Evolutionary conservation across 2,113 vertebrate genomes (phyloP), one percentile per base, ranked within the genome.

Genomic region (Manacus vitellinus): DNA sequence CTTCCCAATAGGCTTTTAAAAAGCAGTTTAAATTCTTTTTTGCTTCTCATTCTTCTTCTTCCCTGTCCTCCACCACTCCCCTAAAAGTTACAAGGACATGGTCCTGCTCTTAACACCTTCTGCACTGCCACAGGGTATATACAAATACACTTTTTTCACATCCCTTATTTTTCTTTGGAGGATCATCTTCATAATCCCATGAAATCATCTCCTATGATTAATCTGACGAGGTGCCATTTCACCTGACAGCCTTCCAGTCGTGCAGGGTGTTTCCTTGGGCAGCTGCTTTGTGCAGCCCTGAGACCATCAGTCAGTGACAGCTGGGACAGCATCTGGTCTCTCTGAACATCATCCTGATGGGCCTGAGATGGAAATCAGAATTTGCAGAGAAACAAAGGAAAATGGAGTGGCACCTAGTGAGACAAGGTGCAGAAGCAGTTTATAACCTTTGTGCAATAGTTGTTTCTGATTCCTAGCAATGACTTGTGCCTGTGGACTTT

Each of bases 121-220:
- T 65, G 24, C 47, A 6, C 37, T 8, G 8, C 18, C 14, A 3
- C 8, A n/a, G 49, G 4, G 2, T 28, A 0, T 28, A 3, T 23
- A 31, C 6, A 23, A 47, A 24, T 35, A 9, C 8, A 1, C 22
- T 33, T 58, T 63, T 67, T 63, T 35, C n/a, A 19, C 16, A 8
- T 65, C 18, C 9, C n/a, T 41, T 31, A 3, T 31, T 90, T 51
- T 87, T 67, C 12, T 59, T 84, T 23, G 24, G 55, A 37, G n/a
- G 39, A 4, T 70, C 21, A 35, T 61, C 37, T 49, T 71, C 22
- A 12, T 22, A 35, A 7, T 39, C 23, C 2, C 1, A 3, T 77
- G 15, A 11, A 17, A 14, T 44, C 5, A 7, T 25, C 5, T 22
- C 41, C 31, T n/a, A 4, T 89, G 65, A 35, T 66, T 47, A 28